These are phyloP conservation scores for Andrena hattorfiana DNA, from an alignment of 2,888 invertebrate genomes.

Conservation along the genomic window DNA sequence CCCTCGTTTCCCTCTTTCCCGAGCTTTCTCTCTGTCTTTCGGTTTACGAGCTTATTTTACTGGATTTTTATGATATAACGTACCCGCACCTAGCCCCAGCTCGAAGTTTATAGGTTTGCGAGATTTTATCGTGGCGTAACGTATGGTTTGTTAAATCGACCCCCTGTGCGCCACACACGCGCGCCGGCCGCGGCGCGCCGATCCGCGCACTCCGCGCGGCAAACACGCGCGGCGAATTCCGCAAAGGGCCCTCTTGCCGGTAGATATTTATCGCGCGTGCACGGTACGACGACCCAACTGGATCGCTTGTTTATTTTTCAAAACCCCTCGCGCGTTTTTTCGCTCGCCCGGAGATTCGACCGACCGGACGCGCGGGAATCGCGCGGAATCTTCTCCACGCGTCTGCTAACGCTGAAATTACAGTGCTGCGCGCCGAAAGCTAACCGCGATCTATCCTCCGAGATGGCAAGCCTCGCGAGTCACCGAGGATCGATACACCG, in stretches of 20 bases:
- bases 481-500: slow-evolving; percentile 40
- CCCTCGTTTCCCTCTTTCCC: slow-evolving; percentile 20
- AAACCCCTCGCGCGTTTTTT: slow-evolving; percentile 33
- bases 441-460: no score
- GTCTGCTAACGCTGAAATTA: no score
- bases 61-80: slow-evolving; percentile 85
- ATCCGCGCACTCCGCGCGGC: slow-evolving; percentile 16
- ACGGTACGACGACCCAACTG: slow-evolving; percentile 65
- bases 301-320: slow-evolving; percentile 66
- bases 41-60: slow-evolving; percentile 85
- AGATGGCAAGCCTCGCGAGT: neutral
- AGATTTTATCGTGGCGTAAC: slow-evolving; percentile 84
- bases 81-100: slow-evolving; percentile 79
- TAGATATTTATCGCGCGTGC: slow-evolving; percentile 69
- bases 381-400: neutral
- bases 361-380: neutral
- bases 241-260: slow-evolving; percentile 67
- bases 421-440: no score
- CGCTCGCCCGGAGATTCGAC: neutral
- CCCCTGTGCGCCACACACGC: slow-evolving; percentile 63
- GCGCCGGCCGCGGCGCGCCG: slow-evolving; percentile 25
- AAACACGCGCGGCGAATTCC: slow-evolving; percentile 63
- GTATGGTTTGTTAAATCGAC: slow-evolving; percentile 85
- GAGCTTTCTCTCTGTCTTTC: slow-evolving; percentile 61
- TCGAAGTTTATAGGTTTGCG: slow-evolving; percentile 83